A percentile compares a stretch with the other conserved stretches of the same genome.
These are phyloP conservation scores for Pardosa pseudoannulata DNA, from an alignment of 2,888 invertebrate species.

Conservation along the genomic window DNA sequence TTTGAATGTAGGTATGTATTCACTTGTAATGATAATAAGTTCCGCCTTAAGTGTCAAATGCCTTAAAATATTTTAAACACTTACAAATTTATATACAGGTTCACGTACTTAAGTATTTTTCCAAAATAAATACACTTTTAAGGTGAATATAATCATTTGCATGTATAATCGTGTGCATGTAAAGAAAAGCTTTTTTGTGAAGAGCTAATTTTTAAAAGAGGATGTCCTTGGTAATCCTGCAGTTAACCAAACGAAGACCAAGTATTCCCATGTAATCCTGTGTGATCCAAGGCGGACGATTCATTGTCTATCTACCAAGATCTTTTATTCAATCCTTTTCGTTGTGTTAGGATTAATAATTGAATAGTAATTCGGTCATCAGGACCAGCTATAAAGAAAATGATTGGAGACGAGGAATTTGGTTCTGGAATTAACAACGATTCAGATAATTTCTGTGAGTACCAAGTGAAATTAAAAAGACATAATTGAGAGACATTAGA, in stretches of 20 bases:
- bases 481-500: not conserved
- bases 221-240: not conserved
- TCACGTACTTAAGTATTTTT: too few relatives aligned
- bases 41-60: too few relatives aligned
- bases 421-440: not conserved
- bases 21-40: too few relatives aligned
- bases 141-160: too few relatives aligned
- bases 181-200: too few relatives aligned
- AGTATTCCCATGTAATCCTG: not conserved
- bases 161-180: too few relatives aligned
- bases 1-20: too few relatives aligned
- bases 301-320: conserved; percentile 21
- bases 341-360: conserved; percentile 42
- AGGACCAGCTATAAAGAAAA: not conserved
- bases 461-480: not conserved
- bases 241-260: not conserved
- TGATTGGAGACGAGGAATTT: not conserved
- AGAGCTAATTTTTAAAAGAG: too few relatives aligned
- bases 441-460: not conserved
- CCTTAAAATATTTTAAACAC: too few relatives aligned
- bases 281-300: conserved; percentile 6
- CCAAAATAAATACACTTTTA: too few relatives aligned
- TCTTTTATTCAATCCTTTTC: conserved; percentile 35
- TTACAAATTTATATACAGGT: too few relatives aligned
- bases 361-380: conserved; percentile 16